Conservation (phyloP, 1,140 invertebrate species). For the Panulirus ornatus region DNA sequence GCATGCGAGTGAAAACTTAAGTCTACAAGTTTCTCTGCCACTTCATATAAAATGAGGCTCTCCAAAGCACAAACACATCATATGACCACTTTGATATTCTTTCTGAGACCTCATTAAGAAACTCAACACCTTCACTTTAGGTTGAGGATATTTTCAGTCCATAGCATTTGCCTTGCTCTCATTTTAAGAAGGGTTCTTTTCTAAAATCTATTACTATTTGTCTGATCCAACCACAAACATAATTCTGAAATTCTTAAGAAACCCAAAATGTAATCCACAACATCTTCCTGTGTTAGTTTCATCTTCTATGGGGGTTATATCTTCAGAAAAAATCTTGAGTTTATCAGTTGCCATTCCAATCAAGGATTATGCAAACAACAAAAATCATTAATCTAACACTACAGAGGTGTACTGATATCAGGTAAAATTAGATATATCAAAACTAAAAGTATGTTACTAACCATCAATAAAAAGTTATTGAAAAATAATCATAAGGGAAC, state of each 20-base stretch:
- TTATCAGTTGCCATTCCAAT: not conserved
- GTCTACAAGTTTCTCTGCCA: not conserved
- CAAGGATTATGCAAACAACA: not conserved
- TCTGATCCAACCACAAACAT: not conserved
- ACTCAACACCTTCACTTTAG: not conserved
- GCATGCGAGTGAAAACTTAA: conserved; percentile 13
- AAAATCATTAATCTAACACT: no score
- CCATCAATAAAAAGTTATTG: no score
- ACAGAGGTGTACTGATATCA: no score
- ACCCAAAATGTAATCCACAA: not conserved
- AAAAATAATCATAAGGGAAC: no score
- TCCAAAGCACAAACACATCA: not conserved
- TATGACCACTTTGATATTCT: not conserved
- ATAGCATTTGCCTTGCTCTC: conserved; percentile 1
- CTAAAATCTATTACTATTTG: not conserved
- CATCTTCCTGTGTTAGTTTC: conserved; percentile 15
- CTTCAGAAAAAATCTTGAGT: not conserved
- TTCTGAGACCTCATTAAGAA: conserved; percentile 9
- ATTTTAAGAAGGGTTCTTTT: not conserved
- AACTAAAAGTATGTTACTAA: no score
- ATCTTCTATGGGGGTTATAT: not conserved
- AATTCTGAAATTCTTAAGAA: not conserved
- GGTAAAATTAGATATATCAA: no score
- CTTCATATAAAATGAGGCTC: not conserved
- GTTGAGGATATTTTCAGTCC: not conserved